These are phyloP conservation scores for Acanthoscelides obtectus DNA, from an alignment of 2,888 invertebrate species.

Conservation along the genomic window DNA sequence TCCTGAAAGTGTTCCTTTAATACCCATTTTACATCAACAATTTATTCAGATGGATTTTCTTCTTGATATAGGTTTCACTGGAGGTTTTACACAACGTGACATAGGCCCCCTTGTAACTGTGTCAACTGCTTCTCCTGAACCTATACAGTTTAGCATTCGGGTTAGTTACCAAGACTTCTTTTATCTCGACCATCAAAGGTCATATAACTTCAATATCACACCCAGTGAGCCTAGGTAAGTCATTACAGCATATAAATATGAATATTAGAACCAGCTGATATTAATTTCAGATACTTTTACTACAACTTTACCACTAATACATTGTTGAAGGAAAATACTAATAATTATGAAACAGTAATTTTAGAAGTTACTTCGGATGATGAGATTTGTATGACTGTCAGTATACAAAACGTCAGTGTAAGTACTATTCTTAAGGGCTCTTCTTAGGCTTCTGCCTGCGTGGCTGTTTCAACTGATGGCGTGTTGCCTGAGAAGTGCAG, in stretches of 20 bases:
- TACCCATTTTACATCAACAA: no score
- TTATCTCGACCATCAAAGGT: conserved; percentile 44
- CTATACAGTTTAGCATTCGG: conserved; percentile 56
- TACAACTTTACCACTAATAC: conserved; percentile 47
- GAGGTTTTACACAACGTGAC: conserved; percentile 19
- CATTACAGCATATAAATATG: background rate
- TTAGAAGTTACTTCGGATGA: conserved; percentile 60
- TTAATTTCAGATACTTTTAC: conserved; percentile 55
- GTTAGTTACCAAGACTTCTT: conserved; percentile 60
- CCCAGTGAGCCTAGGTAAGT: conserved; percentile 35
- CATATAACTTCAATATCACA: conserved; percentile 48
- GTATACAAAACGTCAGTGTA: conserved; percentile 71
- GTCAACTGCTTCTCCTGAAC: conserved; percentile 54
- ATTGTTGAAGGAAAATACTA: conserved; percentile 21
- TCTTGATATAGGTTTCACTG: no score
- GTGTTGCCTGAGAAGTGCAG: no score
- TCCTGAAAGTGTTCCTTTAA: no score
- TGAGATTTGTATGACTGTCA: conserved; percentile 69
- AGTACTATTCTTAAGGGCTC: no score
- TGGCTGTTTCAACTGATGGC: no score
- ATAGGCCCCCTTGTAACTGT: conserved; percentile 33
- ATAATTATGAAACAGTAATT: conserved; percentile 49
- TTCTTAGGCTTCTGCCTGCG: no score
- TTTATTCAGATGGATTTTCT: no score
- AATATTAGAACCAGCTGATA: background rate